Evolutionary conservation across 2,888 invertebrate genomes (phyloP).

Genomic region (Drosophila multiciliata): DNA sequence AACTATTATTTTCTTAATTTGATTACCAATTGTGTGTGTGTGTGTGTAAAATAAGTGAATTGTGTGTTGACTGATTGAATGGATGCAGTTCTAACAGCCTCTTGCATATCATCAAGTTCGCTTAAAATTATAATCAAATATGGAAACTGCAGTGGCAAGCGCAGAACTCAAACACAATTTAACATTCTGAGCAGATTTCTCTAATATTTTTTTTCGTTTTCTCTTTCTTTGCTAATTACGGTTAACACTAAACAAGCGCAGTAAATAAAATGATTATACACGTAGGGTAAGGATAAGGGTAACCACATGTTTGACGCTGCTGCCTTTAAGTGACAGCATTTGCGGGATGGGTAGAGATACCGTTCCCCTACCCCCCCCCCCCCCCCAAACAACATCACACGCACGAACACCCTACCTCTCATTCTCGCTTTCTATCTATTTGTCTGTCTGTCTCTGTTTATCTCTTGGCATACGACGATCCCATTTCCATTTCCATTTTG

Average conservation of each 20-base stretch:
- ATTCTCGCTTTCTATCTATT: background rate
- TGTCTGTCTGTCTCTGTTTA: background rate
- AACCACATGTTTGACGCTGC: constrained; percentile 47
- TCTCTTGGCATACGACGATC: constrained; percentile 3
- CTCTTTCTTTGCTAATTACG: constrained; percentile 45
- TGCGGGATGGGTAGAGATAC: background rate
- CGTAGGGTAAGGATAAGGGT: constrained; percentile 3
- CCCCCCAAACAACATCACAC: too few relatives aligned
- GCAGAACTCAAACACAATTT: background rate
- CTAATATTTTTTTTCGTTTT: background rate
- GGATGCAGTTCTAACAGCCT: constrained; percentile 9
- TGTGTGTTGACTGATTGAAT: background rate
- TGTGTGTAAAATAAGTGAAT: background rate
- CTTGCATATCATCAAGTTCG: constrained; percentile 50
- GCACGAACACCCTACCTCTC: background rate
- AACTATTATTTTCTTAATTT: constrained; percentile 1
- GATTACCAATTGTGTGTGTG: constrained; percentile 30
- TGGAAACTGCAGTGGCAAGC: background rate
- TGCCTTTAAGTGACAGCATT: constrained; percentile 52
- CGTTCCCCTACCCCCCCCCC: background rate
- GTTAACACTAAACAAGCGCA: constrained; percentile 50
- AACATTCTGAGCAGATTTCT: background rate
- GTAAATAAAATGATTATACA: constrained; percentile 42
- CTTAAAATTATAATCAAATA: constrained; percentile 24
- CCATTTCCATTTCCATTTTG: constrained; percentile 47